Base-by-base conservation (phyloP, 2,797 vertebrate genomes). In the Sphenodon punctatus region DNA sequence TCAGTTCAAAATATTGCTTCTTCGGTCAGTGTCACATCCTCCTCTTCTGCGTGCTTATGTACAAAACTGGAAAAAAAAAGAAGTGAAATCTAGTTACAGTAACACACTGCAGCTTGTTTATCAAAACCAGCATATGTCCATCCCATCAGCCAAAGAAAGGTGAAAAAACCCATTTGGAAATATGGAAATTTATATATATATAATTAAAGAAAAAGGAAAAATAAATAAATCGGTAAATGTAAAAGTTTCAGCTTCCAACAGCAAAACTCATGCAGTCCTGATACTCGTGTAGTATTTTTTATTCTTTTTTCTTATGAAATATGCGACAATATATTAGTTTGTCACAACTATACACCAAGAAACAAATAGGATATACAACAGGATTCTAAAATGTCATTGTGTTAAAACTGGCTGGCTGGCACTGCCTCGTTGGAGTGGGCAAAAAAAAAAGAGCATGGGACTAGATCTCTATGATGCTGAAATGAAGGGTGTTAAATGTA, bases 31-130 rank as follows among this genome's bases (percentile, higher is more conserved):
- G 90, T 97, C 96, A 99, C 95, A 99, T 97, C 94, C 99, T 98
- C 92, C 98, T 99, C 97, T 99, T 99, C 97, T 99, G 99, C 60
- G 99, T 99, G 95, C 99, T 99, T 96, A 99, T 99, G 95, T 99
- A 99, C 53, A 99, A 95, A 84, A 99, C 98, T 99, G 95, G 84
- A 86, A 85, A 94, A 90, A 87, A 80, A 48, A 92, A 78, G 89
- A 86, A 89, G 51, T 3, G 0, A 51, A 55, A 84, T 48, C 43
- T 1, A n/a, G 0, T 75, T 49, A 61, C 58, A 86, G 43, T 70
- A 70, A 65, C 0, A 4, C 51, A 41, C 55, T 75, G 46, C 69
- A 80, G 22, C 7, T 5, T 76, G n/a, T 69, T 78, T 48, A 82
- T 63, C 65, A 79, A 36, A 49, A 85, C 65, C 46, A 61, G 39